A percentile compares a stretch with the other conserved stretches of the same genome.
phyloP scores from a whole-genome alignment of 2,888 invertebrate species.

The Argynnis bischoffii region DNA sequence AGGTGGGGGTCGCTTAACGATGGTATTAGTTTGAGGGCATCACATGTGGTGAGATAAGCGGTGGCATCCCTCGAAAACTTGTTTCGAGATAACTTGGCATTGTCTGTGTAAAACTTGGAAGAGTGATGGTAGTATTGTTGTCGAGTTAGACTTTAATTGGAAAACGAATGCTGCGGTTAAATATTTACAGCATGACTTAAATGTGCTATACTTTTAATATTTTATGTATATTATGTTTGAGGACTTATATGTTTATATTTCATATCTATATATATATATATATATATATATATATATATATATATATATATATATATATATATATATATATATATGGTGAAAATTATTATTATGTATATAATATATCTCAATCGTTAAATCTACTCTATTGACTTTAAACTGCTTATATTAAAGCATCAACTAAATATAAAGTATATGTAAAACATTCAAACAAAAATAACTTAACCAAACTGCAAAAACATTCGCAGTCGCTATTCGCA shows the following conservation, averaged over 20 bases:
- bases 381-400: not conserved
- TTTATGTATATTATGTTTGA: not conserved
- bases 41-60: slow-evolving; percentile 80
- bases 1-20: slow-evolving; percentile 59
- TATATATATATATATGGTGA: no score
- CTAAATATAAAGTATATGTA: not conserved
- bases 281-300: no score
- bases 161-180: slow-evolving; percentile 12
- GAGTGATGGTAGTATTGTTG: slow-evolving; percentile 39
- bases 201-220: not conserved
- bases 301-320: no score
- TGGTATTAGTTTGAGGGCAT: slow-evolving; percentile 73
- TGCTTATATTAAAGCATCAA: not conserved
- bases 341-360: not conserved
- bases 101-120: slow-evolving; percentile 54
- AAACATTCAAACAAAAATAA: not conserved
- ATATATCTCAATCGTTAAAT: no score
- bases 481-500: not conserved
- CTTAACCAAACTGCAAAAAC: slow-evolving; percentile 2
- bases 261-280: not conserved
- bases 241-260: not conserved
- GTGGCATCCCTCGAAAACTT: slow-evolving; percentile 75
- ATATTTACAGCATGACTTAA: not conserved
- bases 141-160: slow-evolving; percentile 32
- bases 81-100: slow-evolving; percentile 73